Base-by-base conservation (phyloP, 2,888 invertebrate species). In the Ditylenchus weischeri region DNA sequence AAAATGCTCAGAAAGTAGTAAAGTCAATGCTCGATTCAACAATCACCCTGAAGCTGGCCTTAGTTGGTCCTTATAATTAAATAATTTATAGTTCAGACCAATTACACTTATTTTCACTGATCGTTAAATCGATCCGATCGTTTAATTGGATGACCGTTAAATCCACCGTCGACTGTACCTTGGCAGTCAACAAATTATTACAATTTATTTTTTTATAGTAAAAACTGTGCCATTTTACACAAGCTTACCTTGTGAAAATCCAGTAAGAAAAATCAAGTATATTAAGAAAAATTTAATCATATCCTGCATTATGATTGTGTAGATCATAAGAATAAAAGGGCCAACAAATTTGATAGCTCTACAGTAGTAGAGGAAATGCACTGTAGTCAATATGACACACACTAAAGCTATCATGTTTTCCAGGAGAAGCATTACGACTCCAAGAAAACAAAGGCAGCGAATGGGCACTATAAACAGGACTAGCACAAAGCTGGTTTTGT, bases 281-380 rank as follows among this genome's bases (percentile, higher is more conserved):
- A 98, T 98, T 60, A 91, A 90, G 71, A 94, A 93, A 84, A 98
- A 98, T 73, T 96, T 88, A 36, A 95, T 86, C 29, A 96, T 86
- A 85, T 96, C 96, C 66, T 94, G 94, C 88, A 90, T 90, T 62
- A 96, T 90, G 93, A 96, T 96, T 72, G 93, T 88, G 85, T 96
- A 96, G 77, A 96, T 93, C 66, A 66, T 66, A 43, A 58, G 57
- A 7, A 68, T 58, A 57, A 68, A 68, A n/a, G 68, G 68, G 29
- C 66, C 68, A 6, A 68, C 61, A 38, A 66, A 66, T 66, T 73
- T 75, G n/a, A 75, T 73, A 75, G 84, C 91, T 91, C 93, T 88
- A 86, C 94, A 95, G 84, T 95, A 96, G 86, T 95, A 96, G 64
- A 96, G 86, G 84, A 95, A 95, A 84, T 95, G 96, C 0, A 93